Evolutionary conservation across 2,888 invertebrate genomes (phyloP).

Genomic region (Drosophila eohydei): DNA sequence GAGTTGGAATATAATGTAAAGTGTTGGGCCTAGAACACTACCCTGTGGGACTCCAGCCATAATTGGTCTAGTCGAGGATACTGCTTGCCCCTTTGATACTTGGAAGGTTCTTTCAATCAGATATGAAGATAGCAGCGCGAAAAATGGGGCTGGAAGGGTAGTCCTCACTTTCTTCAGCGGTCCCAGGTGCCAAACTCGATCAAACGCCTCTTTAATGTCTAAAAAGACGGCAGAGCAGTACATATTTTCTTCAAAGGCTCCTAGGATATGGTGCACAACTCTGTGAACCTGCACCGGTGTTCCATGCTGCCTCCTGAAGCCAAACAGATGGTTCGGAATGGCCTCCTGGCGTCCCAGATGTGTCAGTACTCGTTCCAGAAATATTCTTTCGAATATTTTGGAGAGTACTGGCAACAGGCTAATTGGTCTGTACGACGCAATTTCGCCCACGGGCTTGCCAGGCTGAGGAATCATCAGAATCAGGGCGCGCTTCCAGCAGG

Average conservation of each 20-base stretch:
- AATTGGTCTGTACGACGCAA: not conserved
- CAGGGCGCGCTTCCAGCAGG: too few species aligned
- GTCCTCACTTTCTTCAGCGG: too few species aligned
- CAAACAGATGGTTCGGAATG: not conserved
- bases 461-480: too few species aligned
- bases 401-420: not conserved
- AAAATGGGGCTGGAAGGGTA: too few species aligned
- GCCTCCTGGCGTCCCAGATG: not conserved
- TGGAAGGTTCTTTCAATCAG: too few species aligned
- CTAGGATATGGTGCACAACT: not conserved
- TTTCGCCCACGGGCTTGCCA: not conserved
- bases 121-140: too few species aligned
- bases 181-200: not conserved
- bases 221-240: not conserved
- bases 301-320: not conserved
- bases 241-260: not conserved
- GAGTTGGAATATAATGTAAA: too few species aligned
- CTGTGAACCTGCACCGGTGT: not conserved
- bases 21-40: too few species aligned
- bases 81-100: too few species aligned
- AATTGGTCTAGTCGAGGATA: too few species aligned
- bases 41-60: too few species aligned
- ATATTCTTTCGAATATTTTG: slow-evolving; percentile 10
- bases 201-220: not conserved
- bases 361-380: slow-evolving; percentile 2